Base-by-base conservation (phyloP, 2,888 invertebrate species). In the Phengaris arion region DNA sequence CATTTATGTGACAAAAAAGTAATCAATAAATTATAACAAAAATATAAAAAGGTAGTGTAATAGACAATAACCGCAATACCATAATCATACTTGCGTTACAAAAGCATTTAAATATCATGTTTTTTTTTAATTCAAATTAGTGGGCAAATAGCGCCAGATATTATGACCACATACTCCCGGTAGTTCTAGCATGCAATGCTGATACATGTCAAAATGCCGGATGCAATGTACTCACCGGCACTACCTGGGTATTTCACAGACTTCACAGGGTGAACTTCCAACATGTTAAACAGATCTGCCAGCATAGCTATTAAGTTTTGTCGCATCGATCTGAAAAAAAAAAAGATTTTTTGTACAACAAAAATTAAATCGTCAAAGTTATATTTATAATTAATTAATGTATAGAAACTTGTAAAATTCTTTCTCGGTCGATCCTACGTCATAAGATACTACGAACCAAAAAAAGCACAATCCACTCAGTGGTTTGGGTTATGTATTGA, bases 181-280 rank as follows among this genome's bases (percentile, higher is more conserved):
- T 86, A 87, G 85, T 83, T 84, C 84, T 89, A 85, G 86, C 92
- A 92, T 93, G 92, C 92, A 89, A 87, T 87, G 89, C 84, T 77
- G 81, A 80, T 82, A 81, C 75, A 78, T 78, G 77, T 76, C 79
- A 77, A 77, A 75, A 77, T 74, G 55, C 54, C 73, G 51, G 74
- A 74, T 77, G 72, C 76, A 54, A 68, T 64, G 68, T 54, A 77
- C 10, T 59, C 92, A 93, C 92, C 83, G 92, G 92, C 91, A 89
- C 95, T 96, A 80, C 96, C 97, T 6, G 97, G 97, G 88, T 96
- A 96, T 84, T 97, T 96, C 79, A 98, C 98, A 85, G 97, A 97
- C 87, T 97, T 97, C 64, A 97, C 97, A 35, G 98, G 98, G 90
- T 98, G 97, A 79, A 99, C 97, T 94, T 99, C 99, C 87, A 98